A percentile compares a stretch with the other conserved stretches of the same genome.
Conservation (phyloP, 2,113 vertebrate genomes). For the Egretta garzetta region DNA sequence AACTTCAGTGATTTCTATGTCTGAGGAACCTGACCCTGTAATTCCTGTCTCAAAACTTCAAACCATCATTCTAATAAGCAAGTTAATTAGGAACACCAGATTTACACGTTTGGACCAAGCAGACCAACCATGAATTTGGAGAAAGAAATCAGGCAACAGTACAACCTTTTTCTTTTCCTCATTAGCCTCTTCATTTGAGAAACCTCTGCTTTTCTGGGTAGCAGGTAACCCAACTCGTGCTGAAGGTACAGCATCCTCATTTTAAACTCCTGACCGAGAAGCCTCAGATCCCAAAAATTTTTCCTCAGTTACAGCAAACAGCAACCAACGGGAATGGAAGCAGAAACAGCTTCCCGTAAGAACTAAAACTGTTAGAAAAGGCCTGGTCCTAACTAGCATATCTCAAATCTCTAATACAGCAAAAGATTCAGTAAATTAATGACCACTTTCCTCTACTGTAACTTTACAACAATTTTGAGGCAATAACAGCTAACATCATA, state of each 20-base stretch:
- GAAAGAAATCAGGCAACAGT: neutral
- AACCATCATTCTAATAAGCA: neutral
- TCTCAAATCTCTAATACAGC: neutral
- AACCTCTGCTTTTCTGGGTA: neutral
- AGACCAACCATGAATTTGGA: neutral
- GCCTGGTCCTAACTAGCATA: neutral
- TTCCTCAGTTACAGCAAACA: neutral
- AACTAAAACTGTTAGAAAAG: neutral
- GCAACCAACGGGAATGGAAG: neutral
- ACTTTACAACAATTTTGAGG: neutral
- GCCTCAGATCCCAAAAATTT: neutral
- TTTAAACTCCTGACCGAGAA: neutral
- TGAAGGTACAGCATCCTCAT: neutral
- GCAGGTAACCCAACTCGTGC: neutral
- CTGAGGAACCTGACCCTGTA: neutral
- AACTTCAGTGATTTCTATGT: neutral
- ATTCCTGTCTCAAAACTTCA: neutral
- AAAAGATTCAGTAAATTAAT: neutral
- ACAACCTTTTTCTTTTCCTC: neutral
- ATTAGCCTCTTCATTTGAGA: neutral
- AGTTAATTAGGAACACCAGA: neutral
- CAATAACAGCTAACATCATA: neutral
- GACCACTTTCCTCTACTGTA: neutral
- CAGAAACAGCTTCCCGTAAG: neutral
- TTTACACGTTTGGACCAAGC: neutral